Evolutionary conservation across 2,113 vertebrate genomes (phyloP), one percentile per base, ranked within the genome.

Genomic region (Ascaphus truei): DNA sequence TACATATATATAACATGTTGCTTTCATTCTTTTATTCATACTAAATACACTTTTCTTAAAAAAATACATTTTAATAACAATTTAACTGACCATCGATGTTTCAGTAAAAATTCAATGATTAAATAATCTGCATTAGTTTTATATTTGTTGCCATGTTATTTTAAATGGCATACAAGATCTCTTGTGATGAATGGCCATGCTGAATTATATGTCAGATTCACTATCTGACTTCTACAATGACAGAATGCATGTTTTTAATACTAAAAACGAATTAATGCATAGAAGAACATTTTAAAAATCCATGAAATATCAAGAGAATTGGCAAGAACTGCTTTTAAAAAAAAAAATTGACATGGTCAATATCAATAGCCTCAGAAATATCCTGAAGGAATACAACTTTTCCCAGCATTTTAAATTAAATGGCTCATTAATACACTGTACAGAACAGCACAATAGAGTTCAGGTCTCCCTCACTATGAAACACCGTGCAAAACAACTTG

Each of bases 381-480:
- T 71, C 56, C 67, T 71, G 47, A 60, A 71, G 67, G 67, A 75
- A 82, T 77, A 75, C 52, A 75, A 77, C 83, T 83, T 82, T 82
- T 75, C 56, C 51, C 48, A 80, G 75, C 45, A 83, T 72, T 84
- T 68, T 66, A 75, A 84, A 81, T 57, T 76, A 80, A 85, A 71
- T 67, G 72, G 60, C 68, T 86, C 82, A 77, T 81, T 82, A 85
- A 82, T 85, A 73, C 39, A 45, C 73, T 76, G 60, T 61, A 68
- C 47, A 72, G 62, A 77, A 48, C 53, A 71, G 65, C 62, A 62
- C 59, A 71, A 80, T 68, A 76, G 37, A 27, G 8, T 76, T 74
- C 56, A 76, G 68, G 41, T 74, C 73, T 76, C 69, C 59, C 83
- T 85, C 76, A 82, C 82, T 80, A 71, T 83, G 83, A 83, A 81